Conservation (phyloP, 2,113 vertebrate species). For the Carlito syrichta region DNA sequence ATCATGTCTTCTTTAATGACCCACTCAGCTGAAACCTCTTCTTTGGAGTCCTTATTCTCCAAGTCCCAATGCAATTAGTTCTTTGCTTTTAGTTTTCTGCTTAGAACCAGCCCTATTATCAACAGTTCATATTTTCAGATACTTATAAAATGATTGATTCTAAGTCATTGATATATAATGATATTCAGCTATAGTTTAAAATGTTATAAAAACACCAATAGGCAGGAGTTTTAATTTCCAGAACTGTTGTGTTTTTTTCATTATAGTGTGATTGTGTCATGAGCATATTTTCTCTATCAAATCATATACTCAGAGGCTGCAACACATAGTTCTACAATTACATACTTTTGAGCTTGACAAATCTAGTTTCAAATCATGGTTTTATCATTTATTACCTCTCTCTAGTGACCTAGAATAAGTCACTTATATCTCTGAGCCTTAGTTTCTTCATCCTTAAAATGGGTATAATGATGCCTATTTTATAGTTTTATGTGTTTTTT, state of each 20-base stretch:
- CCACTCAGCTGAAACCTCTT: rapidly evolving
- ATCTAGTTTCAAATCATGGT: not conserved
- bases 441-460: not conserved
- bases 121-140: no score
- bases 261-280: not conserved
- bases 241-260: not conserved
- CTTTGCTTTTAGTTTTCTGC: not conserved
- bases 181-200: rapidly evolving
- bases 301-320: no score
- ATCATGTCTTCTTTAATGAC: rapidly evolving
- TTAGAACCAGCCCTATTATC: no score
- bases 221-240: no score
- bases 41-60: rapidly evolving
- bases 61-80: rapidly evolving
- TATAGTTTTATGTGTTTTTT: not conserved
- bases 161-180: not conserved
- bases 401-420: no score
- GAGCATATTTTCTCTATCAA: not conserved
- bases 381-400: not conserved
- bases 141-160: no score
- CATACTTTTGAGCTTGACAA: no score
- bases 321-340: not conserved
- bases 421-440: not conserved
- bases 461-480: no score
- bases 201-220: not conserved